These are phyloP conservation scores for Lasiurus borealis DNA, from an alignment of 2,113 vertebrate species.

Conservation along the genomic window DNA sequence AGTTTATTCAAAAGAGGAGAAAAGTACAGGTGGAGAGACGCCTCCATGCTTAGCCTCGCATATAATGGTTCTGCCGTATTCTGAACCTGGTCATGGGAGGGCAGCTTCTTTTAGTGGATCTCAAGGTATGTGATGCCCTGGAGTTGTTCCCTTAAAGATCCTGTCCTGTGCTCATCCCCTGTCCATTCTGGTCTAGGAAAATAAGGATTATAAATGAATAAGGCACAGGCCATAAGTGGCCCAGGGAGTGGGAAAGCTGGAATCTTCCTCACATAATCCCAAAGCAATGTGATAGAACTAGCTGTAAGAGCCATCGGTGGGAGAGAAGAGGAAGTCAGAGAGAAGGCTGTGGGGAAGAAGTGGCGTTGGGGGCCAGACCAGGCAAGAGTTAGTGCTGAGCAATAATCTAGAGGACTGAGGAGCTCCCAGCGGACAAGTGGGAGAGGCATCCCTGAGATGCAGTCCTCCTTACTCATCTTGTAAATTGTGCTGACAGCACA, in stretches of 20 bases:
- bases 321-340: neutral
- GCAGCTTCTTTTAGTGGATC: neutral
- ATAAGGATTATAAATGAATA: neutral
- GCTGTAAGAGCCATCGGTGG: fast-evolving
- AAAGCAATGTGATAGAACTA: fast-evolving
- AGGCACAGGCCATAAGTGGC: neutral
- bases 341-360: neutral
- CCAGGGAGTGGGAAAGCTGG: neutral
- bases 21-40: neutral
- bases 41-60: neutral
- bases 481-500: neutral
- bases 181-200: neutral
- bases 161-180: neutral
- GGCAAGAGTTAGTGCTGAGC: neutral
- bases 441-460: neutral
- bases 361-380: neutral
- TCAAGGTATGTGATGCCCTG: too few relatives aligned
- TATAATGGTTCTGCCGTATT: neutral
- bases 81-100: neutral
- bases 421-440: neutral
- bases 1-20: neutral
- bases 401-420: neutral
- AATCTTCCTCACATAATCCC: neutral
- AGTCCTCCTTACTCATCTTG: neutral
- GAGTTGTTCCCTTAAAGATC: neutral